phyloP scores from a whole-genome alignment of 2,888 invertebrate species.

The Pteria penguin region DNA sequence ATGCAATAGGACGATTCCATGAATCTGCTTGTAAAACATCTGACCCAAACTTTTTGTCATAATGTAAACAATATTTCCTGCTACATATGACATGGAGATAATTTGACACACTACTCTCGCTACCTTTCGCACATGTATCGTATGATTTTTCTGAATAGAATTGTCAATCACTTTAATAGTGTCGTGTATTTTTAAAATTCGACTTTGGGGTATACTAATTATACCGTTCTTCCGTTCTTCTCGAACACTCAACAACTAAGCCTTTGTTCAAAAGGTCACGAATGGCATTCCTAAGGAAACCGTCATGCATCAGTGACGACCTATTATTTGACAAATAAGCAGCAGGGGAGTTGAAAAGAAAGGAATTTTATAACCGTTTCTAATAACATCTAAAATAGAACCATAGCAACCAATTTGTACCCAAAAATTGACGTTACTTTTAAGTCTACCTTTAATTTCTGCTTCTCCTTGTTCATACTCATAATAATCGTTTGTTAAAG shows the following conservation, averaged over 20 bases:
- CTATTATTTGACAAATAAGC: conserved; percentile 17
- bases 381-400: conserved; percentile 33
- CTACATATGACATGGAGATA: conserved; percentile 48
- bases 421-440: conserved; percentile 40
- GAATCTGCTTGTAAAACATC: conserved; percentile 26
- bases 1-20: conserved; percentile 27
- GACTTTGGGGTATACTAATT: conserved; percentile 1
- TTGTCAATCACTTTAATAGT: too few species aligned
- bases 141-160: too few species aligned
- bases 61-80: conserved; percentile 46
- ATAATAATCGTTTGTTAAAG: conserved; percentile 30
- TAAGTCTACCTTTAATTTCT: conserved; percentile 40
- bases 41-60: conserved; percentile 49
- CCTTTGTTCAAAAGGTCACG: too few species aligned
- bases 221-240: too few species aligned
- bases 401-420: conserved; percentile 25
- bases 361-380: conserved; percentile 32
- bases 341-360: too few species aligned
- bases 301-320: too few species aligned
- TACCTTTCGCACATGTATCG: conserved; percentile 37
- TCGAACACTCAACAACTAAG: too few species aligned
- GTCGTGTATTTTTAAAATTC: too few species aligned
- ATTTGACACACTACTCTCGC: conserved; percentile 50
- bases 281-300: too few species aligned
- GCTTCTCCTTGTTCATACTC: conserved; percentile 45